phyloP scores from a whole-genome alignment of 2,113 vertebrate species.

The Bubalus kerabau region DNA sequence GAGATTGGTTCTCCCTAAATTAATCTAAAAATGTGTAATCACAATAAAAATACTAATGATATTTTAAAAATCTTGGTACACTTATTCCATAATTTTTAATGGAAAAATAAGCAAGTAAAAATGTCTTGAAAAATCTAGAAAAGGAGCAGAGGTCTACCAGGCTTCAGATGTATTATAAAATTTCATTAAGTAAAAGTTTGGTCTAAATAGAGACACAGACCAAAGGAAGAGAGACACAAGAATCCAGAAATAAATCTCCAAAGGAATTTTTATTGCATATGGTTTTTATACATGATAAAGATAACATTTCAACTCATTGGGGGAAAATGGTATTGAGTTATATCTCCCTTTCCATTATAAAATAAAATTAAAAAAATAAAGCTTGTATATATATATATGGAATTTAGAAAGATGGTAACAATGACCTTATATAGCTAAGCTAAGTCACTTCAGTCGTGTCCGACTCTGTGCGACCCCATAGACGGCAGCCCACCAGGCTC shows the following conservation, averaged over 20 bases:
- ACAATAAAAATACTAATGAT: constrained; percentile 10
- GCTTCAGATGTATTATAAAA: background rate
- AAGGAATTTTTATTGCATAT: background rate
- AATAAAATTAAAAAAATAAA: background rate
- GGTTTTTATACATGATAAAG: background rate
- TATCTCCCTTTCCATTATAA: background rate
- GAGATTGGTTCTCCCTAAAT: background rate
- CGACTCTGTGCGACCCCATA: too few relatives aligned
- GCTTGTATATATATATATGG: background rate
- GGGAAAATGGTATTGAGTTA: background rate
- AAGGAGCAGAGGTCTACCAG: background rate
- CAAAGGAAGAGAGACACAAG: background rate
- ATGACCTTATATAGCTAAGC: background rate
- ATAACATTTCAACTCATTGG: background rate
- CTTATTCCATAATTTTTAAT: constrained; percentile 2
- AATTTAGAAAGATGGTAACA: too few relatives aligned
- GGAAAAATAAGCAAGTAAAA: background rate
- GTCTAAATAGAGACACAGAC: background rate
- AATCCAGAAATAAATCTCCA: background rate
- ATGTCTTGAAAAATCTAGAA: background rate
- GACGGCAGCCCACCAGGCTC: too few relatives aligned
- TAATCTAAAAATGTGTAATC: background rate
- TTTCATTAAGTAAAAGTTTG: constrained; percentile 6
- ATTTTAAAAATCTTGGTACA: background rate
- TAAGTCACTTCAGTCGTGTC: too few relatives aligned